Conservation (phyloP, 2,113 vertebrate species). For the Bubo bubo region DNA sequence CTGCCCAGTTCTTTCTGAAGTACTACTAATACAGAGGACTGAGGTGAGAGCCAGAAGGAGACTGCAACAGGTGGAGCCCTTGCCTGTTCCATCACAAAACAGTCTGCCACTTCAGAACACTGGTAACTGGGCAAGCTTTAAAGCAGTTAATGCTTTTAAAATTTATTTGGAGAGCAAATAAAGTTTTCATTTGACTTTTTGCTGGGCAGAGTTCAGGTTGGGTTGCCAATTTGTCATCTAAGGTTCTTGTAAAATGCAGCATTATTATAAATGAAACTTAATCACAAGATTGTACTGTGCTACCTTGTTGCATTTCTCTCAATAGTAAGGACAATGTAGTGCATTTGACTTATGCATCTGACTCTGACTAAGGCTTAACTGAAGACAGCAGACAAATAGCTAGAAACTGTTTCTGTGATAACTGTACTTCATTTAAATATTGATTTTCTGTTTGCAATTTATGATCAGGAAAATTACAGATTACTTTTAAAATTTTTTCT, state of each 20-base stretch:
- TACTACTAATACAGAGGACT: neutral
- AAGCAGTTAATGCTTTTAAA: neutral
- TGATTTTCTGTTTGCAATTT: neutral
- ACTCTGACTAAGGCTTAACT: neutral
- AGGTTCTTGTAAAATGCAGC: neutral
- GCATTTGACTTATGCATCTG: neutral
- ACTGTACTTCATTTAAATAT: neutral
- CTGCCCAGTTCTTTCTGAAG: neutral
- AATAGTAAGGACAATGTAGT: neutral
- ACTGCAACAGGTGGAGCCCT: neutral
- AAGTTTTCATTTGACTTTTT: neutral
- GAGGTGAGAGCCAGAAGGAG: neutral
- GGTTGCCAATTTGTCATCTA: neutral
- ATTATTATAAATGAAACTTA: neutral
- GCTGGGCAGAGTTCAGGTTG: neutral
- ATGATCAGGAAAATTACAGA: neutral
- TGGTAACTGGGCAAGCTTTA: neutral
- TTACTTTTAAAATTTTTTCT: neutral
- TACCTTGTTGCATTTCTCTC: neutral
- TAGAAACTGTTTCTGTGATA: neutral
- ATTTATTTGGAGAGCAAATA: neutral
- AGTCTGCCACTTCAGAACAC: neutral
- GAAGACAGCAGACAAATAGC: neutral
- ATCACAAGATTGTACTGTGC: neutral
- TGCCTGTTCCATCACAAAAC: neutral